Percentiles rank a stretch among this genome's conserved stretches.
Evolutionary conservation across 1,140 invertebrate genomes (phyloP).

Genomic region (Lepidurus arcticus): DNA sequence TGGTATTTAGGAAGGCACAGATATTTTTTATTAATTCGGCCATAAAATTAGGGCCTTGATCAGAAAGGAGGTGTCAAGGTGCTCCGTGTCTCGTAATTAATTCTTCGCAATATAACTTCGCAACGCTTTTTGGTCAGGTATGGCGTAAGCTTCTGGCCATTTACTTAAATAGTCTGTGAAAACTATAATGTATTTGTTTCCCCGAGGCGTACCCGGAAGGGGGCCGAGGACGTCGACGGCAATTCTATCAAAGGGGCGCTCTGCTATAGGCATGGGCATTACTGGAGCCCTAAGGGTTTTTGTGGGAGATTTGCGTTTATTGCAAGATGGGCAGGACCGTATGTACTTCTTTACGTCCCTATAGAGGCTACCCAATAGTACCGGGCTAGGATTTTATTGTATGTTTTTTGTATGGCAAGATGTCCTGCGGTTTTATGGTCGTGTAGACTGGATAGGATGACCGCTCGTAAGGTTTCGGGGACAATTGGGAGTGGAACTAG

Average conservation of each 20-base stretch:
- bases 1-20: constrained; percentile 31
- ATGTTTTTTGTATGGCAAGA: background rate
- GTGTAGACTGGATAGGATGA: background rate
- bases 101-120: constrained; percentile 62
- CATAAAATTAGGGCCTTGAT: constrained; percentile 11
- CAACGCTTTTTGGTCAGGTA: constrained; percentile 53
- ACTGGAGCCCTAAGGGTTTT: background rate
- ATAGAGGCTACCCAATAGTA: constrained; percentile 22
- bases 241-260: background rate
- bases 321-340: background rate
- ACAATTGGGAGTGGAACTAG: background rate
- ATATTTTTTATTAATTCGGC: constrained; percentile 36
- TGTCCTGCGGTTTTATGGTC: background rate
- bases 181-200: constrained; percentile 26
- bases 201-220: background rate
- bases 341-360: constrained; percentile 21
- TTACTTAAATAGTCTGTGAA: constrained; percentile 20
- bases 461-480: background rate
- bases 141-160: constrained; percentile 24
- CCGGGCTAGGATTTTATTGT: background rate
- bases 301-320: background rate
- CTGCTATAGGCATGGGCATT: constrained; percentile 27
- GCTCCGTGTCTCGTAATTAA: constrained; percentile 43
- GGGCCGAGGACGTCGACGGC: constrained; percentile 26
- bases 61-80: background rate